Evolutionary conservation across 2,888 invertebrate species (phyloP).

Genomic region (Phyllotreta striolata): DNA sequence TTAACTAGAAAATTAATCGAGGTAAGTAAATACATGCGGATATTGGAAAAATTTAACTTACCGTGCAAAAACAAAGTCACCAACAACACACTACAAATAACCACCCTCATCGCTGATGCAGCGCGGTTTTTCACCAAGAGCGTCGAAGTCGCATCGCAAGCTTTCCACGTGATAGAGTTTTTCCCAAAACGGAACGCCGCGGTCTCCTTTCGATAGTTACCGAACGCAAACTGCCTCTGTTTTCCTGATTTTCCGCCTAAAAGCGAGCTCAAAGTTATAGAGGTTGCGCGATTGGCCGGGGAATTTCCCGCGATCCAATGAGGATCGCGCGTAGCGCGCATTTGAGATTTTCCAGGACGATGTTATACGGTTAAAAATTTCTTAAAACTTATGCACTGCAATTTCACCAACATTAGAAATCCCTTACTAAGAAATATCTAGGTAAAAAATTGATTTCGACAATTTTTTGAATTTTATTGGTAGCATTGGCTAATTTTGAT

Average conservation of each 20-base stretch:
- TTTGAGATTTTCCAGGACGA: conserved; percentile 30
- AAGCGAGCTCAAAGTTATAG: conserved; percentile 41
- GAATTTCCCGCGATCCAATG: conserved; percentile 53
- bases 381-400: no score
- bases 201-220: conserved; percentile 33
- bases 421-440: no score
- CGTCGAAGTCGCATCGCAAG: conserved; percentile 7
- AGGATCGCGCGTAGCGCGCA: conserved; percentile 52
- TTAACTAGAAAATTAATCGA: no score
- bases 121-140: conserved; percentile 7
- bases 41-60: conserved; percentile 31
- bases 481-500: no score
- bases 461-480: no score
- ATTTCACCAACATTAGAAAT: no score
- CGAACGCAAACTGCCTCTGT: conserved; percentile 47
- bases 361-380: neutral
- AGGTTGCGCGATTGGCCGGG: conserved; percentile 52
- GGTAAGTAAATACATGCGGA: neutral
- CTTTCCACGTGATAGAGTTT: conserved; percentile 40
- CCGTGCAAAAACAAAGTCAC: conserved; percentile 44
- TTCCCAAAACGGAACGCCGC: conserved; percentile 28
- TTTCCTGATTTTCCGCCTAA: conserved; percentile 42
- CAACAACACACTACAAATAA: conserved; percentile 40
- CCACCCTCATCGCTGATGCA: conserved; percentile 36
- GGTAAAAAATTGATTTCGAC: no score